Evolutionary conservation across 30 jellyfish, hydroid and myxozoan genomes (phyloP), one percentile per base, ranked within the genome.

Genomic region (Mastigias papua): DNA sequence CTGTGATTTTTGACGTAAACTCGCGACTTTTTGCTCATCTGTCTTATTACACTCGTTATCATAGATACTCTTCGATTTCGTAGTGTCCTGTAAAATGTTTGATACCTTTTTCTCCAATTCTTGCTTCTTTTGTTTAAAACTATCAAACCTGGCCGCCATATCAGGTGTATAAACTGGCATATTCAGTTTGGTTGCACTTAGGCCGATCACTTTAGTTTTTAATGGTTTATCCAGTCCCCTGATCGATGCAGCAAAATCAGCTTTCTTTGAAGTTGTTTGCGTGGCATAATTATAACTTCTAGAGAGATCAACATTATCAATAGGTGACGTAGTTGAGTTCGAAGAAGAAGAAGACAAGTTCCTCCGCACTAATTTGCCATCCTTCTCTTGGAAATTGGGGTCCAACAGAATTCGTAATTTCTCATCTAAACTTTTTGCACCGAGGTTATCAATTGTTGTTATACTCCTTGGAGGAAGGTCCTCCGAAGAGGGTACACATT

Each of bases 91-190:
- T 73, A 96, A 89, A 11, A 96, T 89, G 33, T 89, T 87, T 22
- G 97, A 67, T 32, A 96, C 98, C 71, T 91, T 95, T 67, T 91
- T 90, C 76, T 90, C 98, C 1, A 88, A 67, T 68, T 90, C 97
- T 54, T 87, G 98, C 70, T 87, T 86, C 79, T 91, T 91, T 42
- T 90, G 97, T 37, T 85, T 91, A 70, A 90, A 91, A 23, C 66
- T 91, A 70, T 96, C 98, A 42, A 91, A 64, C 30, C 97, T 91
- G 10, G 95, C 94, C 19, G 97, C 90, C 93, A 96, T 80, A n/a
- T 96, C 97, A 8, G 97, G 82, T 16, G 86, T 31, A 48, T 85
- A 86, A 46, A 93, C 48, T 34, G 95, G 93, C 69, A 82, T 34
- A 34, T 26, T 76, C 48, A 80, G 25, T 35, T 75, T 73, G 9